Conservation (phyloP, 2,113 vertebrate genomes). For the Bos indicus region DNA sequence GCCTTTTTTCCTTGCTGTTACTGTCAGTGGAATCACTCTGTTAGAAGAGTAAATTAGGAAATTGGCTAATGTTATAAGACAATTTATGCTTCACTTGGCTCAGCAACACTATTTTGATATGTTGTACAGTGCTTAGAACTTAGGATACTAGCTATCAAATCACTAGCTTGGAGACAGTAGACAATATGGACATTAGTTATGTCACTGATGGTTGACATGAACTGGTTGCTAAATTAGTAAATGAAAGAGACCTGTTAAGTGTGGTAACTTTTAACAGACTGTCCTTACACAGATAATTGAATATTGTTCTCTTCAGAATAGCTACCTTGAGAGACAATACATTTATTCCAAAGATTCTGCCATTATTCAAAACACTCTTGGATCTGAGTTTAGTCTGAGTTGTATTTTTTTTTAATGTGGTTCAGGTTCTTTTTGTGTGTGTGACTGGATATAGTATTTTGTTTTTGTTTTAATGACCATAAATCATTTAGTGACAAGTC, state of each 20-base stretch:
- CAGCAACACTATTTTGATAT: background rate
- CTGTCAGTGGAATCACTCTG: background rate
- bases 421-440: background rate
- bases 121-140: background rate
- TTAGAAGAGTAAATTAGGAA: conserved; percentile 19
- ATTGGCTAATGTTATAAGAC: conserved; percentile 3
- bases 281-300: background rate
- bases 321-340: background rate
- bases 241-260: background rate
- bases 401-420: background rate
- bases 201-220: background rate
- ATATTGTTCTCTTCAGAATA: background rate
- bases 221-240: background rate
- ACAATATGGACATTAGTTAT: background rate
- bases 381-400: background rate
- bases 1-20: background rate
- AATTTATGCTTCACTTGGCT: background rate
- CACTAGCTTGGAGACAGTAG: background rate
- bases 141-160: background rate
- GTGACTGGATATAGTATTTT: background rate
- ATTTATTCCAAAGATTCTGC: background rate
- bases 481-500: background rate
- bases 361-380: background rate
- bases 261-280: background rate
- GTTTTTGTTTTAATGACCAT: background rate